Evolutionary conservation across 1,140 invertebrate genomes (phyloP).

Genomic region (Mamestra configurata): DNA sequence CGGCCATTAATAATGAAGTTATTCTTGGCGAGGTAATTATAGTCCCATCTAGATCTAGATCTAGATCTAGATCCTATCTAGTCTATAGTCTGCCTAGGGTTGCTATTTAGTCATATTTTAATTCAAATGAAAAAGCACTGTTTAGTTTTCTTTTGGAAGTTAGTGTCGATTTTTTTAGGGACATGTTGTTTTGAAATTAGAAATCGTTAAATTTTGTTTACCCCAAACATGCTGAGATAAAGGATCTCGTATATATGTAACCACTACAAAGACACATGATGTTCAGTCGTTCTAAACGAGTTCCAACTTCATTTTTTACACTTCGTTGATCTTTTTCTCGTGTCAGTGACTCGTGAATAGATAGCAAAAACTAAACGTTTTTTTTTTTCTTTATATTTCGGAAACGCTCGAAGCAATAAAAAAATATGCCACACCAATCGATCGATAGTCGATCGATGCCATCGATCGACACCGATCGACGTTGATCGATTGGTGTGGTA

Average conservation of each 20-base stretch:
- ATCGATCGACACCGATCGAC: too few species aligned
- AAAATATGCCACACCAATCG: too few species aligned
- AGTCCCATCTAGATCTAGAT: constrained; percentile 50
- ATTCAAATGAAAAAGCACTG: neutral
- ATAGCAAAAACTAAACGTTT: neutral
- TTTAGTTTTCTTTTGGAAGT: neutral
- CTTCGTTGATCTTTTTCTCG: neutral
- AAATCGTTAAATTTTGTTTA: too few species aligned
- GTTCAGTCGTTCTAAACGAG: neutral
- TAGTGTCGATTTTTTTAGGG: neutral
- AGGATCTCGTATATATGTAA: too few species aligned
- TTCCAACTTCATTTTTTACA: neutral
- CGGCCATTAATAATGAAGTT: constrained; percentile 47
- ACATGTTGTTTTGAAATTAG: too few species aligned
- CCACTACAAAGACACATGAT: too few species aligned
- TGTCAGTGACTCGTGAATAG: constrained; percentile 18
- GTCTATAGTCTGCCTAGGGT: neutral
- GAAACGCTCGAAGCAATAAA: neutral
- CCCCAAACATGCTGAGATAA: too few species aligned
- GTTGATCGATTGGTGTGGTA: too few species aligned
- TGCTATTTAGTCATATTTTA: neutral
- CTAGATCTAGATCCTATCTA: constrained; percentile 51
- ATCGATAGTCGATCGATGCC: too few species aligned
- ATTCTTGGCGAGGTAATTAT: constrained; percentile 41
- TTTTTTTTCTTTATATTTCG: neutral